Conservation (phyloP, 2,113 vertebrate species). For the Empidonax alnorum region DNA sequence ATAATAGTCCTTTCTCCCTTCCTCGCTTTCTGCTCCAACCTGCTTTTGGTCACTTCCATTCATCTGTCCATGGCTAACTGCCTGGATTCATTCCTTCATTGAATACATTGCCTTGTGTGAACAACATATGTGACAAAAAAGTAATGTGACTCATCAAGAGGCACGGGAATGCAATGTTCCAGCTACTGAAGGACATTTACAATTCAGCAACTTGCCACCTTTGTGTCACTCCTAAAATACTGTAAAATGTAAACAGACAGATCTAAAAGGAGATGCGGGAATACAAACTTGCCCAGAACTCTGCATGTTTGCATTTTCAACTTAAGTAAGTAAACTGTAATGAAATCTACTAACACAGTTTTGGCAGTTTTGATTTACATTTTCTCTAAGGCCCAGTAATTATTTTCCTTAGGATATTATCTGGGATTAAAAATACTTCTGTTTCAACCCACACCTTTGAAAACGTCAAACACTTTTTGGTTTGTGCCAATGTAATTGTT, state of each 20-base stretch:
- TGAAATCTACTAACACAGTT: constrained; percentile 26
- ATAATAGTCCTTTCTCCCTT: constrained; percentile 30
- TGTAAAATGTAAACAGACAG: constrained; percentile 30
- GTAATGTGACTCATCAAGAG: constrained; percentile 76
- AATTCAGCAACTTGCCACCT: constrained; percentile 69
- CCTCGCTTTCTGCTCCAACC: constrained; percentile 33
- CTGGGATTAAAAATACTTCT: constrained; percentile 46
- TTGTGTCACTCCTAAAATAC: constrained; percentile 40
- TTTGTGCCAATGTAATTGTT: background rate
- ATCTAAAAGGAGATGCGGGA: constrained; percentile 4
- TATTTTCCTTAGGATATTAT: constrained; percentile 48
- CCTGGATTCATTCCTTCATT: constrained; percentile 74
- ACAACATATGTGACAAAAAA: constrained; percentile 79
- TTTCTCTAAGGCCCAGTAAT: constrained; percentile 14
- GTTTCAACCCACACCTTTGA: constrained; percentile 33
- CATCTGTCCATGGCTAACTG: constrained; percentile 70
- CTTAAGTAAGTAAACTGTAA: constrained; percentile 29
- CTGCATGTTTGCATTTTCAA: constrained; percentile 14
- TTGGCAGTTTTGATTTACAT: constrained; percentile 26
- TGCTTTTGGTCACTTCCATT: constrained; percentile 75
- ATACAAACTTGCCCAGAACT: background rate
- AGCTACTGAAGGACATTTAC: constrained; percentile 71
- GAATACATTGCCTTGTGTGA: constrained; percentile 75
- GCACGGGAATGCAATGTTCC: constrained; percentile 71
- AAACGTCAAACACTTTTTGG: background rate